These are phyloP conservation scores for Acanthosepion pharaonis DNA, from an alignment of 2,888 invertebrate species.

Conservation along the genomic window DNA sequence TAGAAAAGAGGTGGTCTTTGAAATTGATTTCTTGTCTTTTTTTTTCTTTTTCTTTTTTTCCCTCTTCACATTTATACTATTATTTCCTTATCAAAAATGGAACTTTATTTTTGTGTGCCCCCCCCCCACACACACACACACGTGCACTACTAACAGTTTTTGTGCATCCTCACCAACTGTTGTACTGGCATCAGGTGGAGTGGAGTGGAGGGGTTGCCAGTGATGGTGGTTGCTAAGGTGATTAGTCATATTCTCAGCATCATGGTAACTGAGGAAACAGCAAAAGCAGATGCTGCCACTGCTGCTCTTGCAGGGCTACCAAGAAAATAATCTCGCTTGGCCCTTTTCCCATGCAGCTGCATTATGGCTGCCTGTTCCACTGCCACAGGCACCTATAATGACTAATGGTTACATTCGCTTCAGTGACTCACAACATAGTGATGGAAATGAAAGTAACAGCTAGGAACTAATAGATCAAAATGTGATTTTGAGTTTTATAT, in stretches of 20 bases:
- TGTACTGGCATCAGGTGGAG: neutral
- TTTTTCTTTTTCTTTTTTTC: neutral
- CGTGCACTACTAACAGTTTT: neutral
- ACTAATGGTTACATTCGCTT: conserved; percentile 33
- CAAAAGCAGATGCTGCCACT: neutral
- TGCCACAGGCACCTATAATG: neutral
- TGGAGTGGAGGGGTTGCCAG: neutral
- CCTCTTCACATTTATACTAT: neutral
- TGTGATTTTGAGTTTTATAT: neutral
- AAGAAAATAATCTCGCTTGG: neutral
- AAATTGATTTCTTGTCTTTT: neutral
- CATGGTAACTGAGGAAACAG: conserved; percentile 34
- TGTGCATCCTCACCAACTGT: conserved; percentile 36
- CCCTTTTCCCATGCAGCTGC: neutral
- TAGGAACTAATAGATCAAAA: neutral
- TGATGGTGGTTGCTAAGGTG: conserved; percentile 33
- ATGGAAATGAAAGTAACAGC: conserved; percentile 2
- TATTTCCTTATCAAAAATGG: neutral
- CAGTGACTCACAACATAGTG: neutral
- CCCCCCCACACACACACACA: neutral
- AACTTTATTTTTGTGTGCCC: neutral
- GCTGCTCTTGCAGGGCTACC: neutral
- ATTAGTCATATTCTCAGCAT: conserved; percentile 37
- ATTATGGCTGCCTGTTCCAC: neutral
- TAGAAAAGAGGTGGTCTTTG: neutral